These are phyloP conservation scores for Crossaster papposus DNA, from an alignment of 53 echinoderm and acorn worm genomes.

Conservation along the genomic window DNA sequence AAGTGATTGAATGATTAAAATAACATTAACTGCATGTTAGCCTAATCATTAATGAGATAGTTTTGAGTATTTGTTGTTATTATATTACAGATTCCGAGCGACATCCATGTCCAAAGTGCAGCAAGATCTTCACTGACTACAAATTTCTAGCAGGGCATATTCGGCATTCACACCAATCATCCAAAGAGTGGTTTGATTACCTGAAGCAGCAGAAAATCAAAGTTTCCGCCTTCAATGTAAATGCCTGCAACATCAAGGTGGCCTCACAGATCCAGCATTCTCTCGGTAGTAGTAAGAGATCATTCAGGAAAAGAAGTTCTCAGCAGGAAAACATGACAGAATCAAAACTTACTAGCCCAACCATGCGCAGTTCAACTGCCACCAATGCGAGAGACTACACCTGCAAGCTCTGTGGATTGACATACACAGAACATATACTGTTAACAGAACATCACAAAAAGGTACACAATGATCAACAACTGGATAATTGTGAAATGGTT, in stretches of 20 bases:
- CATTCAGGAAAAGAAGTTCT: not conserved
- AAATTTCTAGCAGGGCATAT: conserved; percentile 29
- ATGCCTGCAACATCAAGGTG: conserved; percentile 29
- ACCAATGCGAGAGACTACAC: not conserved
- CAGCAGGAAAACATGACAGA: not conserved
- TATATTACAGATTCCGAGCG: conserved; percentile 19
- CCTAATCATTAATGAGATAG: too few species aligned
- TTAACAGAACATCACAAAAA: not conserved
- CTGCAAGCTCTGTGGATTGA: not conserved
- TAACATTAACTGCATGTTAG: too few species aligned
- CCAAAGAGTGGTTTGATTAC: conserved; percentile 35
- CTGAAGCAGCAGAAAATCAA: not conserved
- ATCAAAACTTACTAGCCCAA: not conserved
- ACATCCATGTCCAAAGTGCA: conserved; percentile 35
- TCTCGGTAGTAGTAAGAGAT: conserved; percentile 1
- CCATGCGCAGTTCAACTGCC: not conserved
- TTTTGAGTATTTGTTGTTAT: too few species aligned
- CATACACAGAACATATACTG: not conserved
- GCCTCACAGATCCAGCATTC: conserved; percentile 33
- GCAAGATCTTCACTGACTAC: conserved; percentile 39
- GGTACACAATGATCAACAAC: not conserved
- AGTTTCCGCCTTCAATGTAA: conserved; percentile 6
- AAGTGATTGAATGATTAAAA: too few species aligned
- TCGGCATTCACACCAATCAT: not conserved
- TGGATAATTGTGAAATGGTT: not conserved